Base-by-base conservation (phyloP, 2,797 vertebrate genomes). In the Acanthurus leucopareius region DNA sequence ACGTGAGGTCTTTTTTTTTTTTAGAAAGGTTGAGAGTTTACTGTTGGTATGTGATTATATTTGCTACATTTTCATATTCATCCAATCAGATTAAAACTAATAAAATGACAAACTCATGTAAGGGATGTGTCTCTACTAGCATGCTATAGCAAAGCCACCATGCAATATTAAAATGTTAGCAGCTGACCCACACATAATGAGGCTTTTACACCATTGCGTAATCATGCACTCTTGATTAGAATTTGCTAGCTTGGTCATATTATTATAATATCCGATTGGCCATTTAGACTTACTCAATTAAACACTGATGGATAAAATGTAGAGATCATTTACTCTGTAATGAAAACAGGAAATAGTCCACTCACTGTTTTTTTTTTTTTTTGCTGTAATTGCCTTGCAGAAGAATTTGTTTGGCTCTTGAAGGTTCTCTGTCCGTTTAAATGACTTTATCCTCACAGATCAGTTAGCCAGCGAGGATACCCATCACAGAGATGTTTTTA, bases 361-460 rank as follows among this genome's bases (percentile, higher is more conserved):
- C 52, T 64, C 22, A 16, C 8, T 14, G 32, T 35, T 35, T 35
- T 1, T 32, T 47, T 56, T 62, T 68, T 32, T 47, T 56, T 62
- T 68, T 79, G 35, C 62, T 66, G 8, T n/a, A 28, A 7, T 54
- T 62, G 48, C 17, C 60, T 44, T 42, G 69, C 62, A 58, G 20
- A 38, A 22, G 54, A 61, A 64, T 81, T 75, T 75, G 63, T 88
- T 85, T 86, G 63, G 40, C 49, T 42, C 0, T 7, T 45, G 67
- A 67, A 74, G 54, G 10, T 35, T 70, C 67, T 60, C 32, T 28
- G 17, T 67, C 22, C 53, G 8, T 70, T 64, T 80, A 56, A 83
- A 59, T 83, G 11, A 3, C 11, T 53, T 59, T 53, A 53, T 86
- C 28, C 35, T 64, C 69, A 65, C 51, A 56, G 69, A 80, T 77